Evolutionary conservation across 1,140 invertebrate species (phyloP).

Genomic region (Drosophila tsacasi): DNA sequence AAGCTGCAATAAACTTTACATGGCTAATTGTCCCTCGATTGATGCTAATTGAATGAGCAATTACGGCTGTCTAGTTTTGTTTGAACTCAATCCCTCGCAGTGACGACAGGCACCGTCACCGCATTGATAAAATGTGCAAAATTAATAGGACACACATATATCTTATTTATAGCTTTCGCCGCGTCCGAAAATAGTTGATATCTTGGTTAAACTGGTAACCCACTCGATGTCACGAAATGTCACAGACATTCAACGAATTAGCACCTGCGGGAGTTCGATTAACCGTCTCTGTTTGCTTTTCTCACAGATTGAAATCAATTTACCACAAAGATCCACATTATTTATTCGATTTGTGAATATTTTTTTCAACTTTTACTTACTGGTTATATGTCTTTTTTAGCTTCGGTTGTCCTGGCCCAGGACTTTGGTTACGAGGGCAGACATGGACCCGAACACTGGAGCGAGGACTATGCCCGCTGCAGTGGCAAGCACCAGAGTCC

Average conservation of each 20-base stretch:
- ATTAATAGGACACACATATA: constrained; percentile 20
- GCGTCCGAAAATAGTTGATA: constrained; percentile 48
- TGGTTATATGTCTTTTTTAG: constrained; percentile 16
- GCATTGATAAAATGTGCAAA: constrained; percentile 28
- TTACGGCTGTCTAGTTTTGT: constrained; percentile 22
- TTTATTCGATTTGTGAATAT: not conserved
- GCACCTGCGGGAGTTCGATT: constrained; percentile 27
- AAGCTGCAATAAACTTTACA: constrained; percentile 32
- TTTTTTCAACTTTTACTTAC: constrained; percentile 1
- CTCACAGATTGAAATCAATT: not conserved
- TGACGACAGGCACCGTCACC: constrained; percentile 23
- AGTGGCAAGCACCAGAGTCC: constrained; percentile 93
- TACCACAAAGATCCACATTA: not conserved
- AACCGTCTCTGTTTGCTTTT: constrained; percentile 28
- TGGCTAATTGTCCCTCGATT: constrained; percentile 53
- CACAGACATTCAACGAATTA: constrained; percentile 27
- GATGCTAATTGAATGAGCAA: constrained; percentile 60
- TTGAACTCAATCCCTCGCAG: constrained; percentile 23
- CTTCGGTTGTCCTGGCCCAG: constrained; percentile 21
- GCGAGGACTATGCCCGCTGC: constrained; percentile 88
- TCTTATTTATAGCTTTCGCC: constrained; percentile 52
- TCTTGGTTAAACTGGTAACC: constrained; percentile 30
- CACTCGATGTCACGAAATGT: constrained; percentile 36
- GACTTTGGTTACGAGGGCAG: constrained; percentile 65
- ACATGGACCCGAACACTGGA: constrained; percentile 90